Percentiles rank a stretch among this genome's conserved stretches.
Evolutionary conservation across 2,113 vertebrate genomes (phyloP).

Genomic region (Amphiprion percula): DNA sequence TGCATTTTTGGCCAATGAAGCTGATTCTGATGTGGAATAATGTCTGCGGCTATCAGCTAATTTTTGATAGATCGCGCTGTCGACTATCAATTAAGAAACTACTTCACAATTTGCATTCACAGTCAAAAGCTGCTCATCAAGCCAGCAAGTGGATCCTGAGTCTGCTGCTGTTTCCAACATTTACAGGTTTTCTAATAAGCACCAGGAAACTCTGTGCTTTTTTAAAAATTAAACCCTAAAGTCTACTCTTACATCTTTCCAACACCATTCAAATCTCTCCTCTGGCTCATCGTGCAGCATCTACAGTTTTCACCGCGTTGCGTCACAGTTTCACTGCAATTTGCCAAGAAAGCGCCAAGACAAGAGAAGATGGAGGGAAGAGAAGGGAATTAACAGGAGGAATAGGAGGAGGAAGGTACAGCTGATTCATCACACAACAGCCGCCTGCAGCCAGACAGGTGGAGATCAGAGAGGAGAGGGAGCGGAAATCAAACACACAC

Average conservation of each 20-base stretch:
- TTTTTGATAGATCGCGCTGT: no score
- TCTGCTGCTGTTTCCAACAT: no score
- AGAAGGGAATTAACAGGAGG: no score
- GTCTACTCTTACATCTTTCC: background rate
- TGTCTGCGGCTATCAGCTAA: no score
- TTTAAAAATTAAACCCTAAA: background rate
- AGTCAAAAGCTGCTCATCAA: no score
- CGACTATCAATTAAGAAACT: no score
- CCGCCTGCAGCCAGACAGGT: constrained; percentile 2
- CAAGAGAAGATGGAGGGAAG: background rate
- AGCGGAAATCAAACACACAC: constrained; percentile 1
- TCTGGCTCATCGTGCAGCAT: background rate
- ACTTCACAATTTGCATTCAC: no score
- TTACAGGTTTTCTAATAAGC: no score
- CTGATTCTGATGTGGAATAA: no score
- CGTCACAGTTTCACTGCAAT: constrained; percentile 30
- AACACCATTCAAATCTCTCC: background rate
- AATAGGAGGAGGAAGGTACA: background rate
- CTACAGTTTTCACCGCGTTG: constrained; percentile 19
- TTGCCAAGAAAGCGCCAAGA: background rate
- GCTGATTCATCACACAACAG: constrained; percentile 2
- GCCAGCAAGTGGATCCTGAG: no score
- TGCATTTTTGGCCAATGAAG: no score
- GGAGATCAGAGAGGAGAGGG: background rate
- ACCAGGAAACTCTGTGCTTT: no score